These are phyloP conservation scores for Urocitellus parryii DNA, from an alignment of 2,113 vertebrate species.

Conservation along the genomic window DNA sequence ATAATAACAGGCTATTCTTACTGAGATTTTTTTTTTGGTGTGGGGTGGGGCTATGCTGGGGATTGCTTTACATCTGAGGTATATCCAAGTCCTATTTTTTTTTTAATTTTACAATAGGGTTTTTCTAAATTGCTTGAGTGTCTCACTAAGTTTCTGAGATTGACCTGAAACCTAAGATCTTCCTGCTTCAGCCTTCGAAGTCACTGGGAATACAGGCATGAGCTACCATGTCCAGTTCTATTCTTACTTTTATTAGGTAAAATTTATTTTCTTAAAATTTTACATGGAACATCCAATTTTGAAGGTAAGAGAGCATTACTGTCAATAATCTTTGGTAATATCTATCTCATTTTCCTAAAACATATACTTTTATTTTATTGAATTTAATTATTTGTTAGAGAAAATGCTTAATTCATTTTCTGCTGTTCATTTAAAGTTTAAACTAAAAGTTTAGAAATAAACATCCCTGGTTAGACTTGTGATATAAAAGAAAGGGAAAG, in stretches of 20 bases:
- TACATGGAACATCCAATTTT: not conserved
- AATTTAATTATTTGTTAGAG: not conserved
- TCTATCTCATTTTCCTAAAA: not conserved
- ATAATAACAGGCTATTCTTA: not conserved
- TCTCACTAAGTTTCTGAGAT: too few species aligned
- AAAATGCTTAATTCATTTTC: not conserved
- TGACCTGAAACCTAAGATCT: too few species aligned
- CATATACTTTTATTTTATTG: not conserved
- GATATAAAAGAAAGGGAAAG: not conserved
- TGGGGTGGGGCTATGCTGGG: too few species aligned
- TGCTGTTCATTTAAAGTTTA: not conserved
- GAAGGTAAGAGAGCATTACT: not conserved
- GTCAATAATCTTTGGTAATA: not conserved
- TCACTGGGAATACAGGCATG: too few species aligned
- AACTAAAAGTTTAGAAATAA: constrained; percentile 15
- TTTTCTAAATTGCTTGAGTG: too few species aligned
- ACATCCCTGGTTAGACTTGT: not conserved
- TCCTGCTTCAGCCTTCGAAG: too few species aligned
- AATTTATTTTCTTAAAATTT: not conserved
- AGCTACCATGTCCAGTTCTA: too few species aligned
- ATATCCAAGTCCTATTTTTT: too few species aligned
- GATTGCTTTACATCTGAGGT: too few species aligned
- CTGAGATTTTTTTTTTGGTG: not conserved
- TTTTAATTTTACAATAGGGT: too few species aligned
- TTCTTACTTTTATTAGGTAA: too few species aligned